These are phyloP conservation scores for Bathynomus jamesi DNA, from an alignment of 1,140 invertebrate genomes.

Conservation along the genomic window DNA sequence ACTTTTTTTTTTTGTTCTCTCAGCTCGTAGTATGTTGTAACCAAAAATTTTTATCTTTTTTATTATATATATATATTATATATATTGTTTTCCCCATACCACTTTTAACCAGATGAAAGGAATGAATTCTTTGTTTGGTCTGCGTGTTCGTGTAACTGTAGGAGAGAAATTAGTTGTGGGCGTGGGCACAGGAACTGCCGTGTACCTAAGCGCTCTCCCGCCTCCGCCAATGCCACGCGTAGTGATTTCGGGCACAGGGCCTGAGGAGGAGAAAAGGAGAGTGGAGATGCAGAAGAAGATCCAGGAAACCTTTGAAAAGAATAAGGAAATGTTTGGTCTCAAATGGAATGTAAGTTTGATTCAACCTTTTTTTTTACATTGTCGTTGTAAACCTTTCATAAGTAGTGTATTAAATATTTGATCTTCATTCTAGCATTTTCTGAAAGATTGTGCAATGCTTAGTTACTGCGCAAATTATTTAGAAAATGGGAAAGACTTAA, in stretches of 20 bases:
- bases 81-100: too few species aligned
- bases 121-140: constrained; percentile 84
- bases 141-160: constrained; percentile 59
- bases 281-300: constrained; percentile 57
- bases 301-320: constrained; percentile 58
- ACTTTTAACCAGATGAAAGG: constrained; percentile 61
- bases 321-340: constrained; percentile 58
- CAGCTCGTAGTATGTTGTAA: too few species aligned
- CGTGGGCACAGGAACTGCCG: constrained; percentile 77
- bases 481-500: too few species aligned
- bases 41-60: too few species aligned
- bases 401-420: too few species aligned
- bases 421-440: too few species aligned
- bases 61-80: neutral
- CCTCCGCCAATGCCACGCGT: constrained; percentile 52
- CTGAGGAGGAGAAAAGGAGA: constrained; percentile 25
- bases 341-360: constrained; percentile 40
- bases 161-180: constrained; percentile 80
- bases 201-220: constrained; percentile 65
- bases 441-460: too few species aligned
- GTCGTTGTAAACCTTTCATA: neutral
- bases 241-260: constrained; percentile 14
- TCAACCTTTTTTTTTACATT: neutral
- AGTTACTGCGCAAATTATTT: too few species aligned
- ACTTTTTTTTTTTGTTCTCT: too few species aligned